Evolutionary conservation across 2,113 vertebrate species (phyloP), one percentile per base, ranked within the genome.

Genomic region (Toxotes chatareus): DNA sequence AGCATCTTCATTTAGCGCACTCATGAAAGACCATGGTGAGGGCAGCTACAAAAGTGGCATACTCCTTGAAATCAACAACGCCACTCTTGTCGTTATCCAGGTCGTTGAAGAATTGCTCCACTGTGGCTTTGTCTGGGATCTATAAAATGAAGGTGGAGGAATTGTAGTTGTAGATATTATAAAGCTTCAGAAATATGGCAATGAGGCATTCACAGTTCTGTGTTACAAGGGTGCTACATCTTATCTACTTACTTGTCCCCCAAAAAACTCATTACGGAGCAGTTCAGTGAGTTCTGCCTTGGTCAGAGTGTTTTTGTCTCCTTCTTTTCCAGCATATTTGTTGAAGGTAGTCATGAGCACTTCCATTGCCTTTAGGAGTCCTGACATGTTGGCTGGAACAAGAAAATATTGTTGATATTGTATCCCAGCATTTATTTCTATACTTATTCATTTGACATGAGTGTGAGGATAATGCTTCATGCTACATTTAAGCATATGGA

Each of bases 221-320:
- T 49, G 31, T 59, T 27, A 7, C 19, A n/a, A 8, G n/a, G 4
- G 31, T 12, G 36, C 3, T 51, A 16, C 27, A 34, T 44, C 8
- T 46, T 21, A 38, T 65, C 1, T 55, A 78, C 95, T 92, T 89
- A 97, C 96, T 1, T 0, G 27, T 13, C 1, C 7, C 3, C 1
- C 31, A 95, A 73, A 31, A 96, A 97, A 80, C 82, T 97, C 96
- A 0, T 63, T 82, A n/a, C 85, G 89, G 44, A 97, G 94, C 81
- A 97, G 81, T 0, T 95, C 92, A 63, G 94, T 94, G 17, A 97
- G 84, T 82, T 98, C 96, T 79, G 90, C 94, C 84, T 96, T 96
- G 92, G 89, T 94, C 90, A 97, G 90, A 89, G 96, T 96, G 1
- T 65, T 36, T 73, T 93, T 95, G 81, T 96, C 94, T 0, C 95